A percentile compares a stretch with the other conserved stretches of the same genome.
These are phyloP conservation scores for Reticulitermes lucifugus DNA, from an alignment of 2,888 invertebrate species.

Conservation along the genomic window DNA sequence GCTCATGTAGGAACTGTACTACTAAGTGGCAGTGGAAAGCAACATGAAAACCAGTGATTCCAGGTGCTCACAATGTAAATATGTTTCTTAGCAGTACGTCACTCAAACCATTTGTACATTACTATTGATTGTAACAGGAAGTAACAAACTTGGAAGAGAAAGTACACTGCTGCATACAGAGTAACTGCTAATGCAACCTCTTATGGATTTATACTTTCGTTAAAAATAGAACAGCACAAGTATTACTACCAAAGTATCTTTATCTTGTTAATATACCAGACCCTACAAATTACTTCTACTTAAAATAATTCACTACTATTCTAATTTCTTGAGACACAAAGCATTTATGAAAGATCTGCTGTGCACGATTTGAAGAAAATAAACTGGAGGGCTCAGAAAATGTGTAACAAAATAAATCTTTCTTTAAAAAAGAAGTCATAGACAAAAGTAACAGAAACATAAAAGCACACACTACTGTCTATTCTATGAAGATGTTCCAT, in stretches of 20 bases:
- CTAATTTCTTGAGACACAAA: not conserved
- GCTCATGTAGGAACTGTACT: slow-evolving; percentile 3
- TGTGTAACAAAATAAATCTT: slow-evolving; percentile 8
- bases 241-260: slow-evolving; percentile 1
- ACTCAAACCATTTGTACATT: not conserved
- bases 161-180: not conserved
- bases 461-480: not conserved
- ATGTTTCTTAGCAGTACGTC: not conserved
- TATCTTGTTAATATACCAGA: slow-evolving; percentile 16
- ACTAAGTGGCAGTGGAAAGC: slow-evolving; percentile 27
- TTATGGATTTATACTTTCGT: not conserved
- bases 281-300: not conserved
- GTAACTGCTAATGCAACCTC: not conserved
- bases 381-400: not conserved
- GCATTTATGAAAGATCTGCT: not conserved
- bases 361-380: not conserved
- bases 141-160: not conserved
- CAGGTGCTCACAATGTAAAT: not conserved
- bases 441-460: not conserved
- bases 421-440: not conserved
- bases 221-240: not conserved
- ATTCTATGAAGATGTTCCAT: not conserved
- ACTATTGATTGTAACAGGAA: not conserved
- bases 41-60: not conserved
- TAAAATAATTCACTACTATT: not conserved